Conservation (phyloP, 2,888 invertebrate genomes). For the Punctoribates punctum region DNA sequence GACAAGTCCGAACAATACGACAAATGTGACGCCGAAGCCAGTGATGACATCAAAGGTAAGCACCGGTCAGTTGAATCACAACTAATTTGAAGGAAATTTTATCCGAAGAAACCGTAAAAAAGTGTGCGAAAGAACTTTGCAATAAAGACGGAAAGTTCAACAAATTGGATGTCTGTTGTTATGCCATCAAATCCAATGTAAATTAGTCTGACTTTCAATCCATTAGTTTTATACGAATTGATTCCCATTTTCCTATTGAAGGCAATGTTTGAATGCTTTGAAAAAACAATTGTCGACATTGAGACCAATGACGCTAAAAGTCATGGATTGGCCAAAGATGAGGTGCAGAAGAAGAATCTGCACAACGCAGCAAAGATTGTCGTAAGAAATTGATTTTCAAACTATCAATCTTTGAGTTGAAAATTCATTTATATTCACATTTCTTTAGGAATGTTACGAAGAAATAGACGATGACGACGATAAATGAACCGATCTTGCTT, state of each 20-base stretch:
- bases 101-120: slow-evolving; percentile 1
- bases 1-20: neutral
- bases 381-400: neutral
- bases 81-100: too few species aligned
- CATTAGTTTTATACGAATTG: neutral
- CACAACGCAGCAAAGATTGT: slow-evolving; percentile 26
- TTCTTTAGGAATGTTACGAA: slow-evolving; percentile 20
- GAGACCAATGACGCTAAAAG: neutral
- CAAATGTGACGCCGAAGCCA: slow-evolving; percentile 19
- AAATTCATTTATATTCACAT: neutral
- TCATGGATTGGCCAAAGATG: neutral
- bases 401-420: neutral
- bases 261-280: slow-evolving; percentile 24
- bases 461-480: slow-evolving; percentile 19
- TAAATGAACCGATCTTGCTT: neutral
- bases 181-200: slow-evolving; percentile 9
- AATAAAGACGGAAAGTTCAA: slow-evolving; percentile 6
- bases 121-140: neutral
- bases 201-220: neutral
- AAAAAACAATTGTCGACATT: neutral
- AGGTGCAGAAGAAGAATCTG: neutral
- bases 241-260: neutral
- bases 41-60: neutral
- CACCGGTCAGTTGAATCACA: neutral
- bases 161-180: slow-evolving; percentile 14